Evolutionary conservation across 2,888 invertebrate genomes (phyloP).

Genomic region (Onchidella celtica): DNA sequence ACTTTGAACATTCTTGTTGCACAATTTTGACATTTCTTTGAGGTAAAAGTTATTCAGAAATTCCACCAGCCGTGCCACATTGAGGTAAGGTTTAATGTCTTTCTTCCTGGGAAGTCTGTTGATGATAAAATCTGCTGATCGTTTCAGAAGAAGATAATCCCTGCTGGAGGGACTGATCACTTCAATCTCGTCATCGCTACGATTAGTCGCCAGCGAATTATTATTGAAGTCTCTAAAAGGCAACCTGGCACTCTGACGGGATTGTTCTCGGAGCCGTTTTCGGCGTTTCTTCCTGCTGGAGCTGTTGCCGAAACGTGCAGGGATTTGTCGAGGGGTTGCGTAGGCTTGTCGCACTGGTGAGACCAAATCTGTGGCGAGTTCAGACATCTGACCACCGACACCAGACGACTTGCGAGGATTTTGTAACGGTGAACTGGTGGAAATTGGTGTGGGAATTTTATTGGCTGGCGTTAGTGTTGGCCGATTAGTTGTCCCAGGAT

Average conservation of each 20-base stretch:
- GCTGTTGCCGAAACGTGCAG: neutral
- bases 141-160: conserved; percentile 30
- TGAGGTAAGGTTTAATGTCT: neutral
- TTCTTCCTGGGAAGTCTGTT: conserved; percentile 23
- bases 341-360: conserved; percentile 10
- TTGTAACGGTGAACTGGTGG: neutral
- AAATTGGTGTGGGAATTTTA: neutral
- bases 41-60: neutral
- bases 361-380: neutral
- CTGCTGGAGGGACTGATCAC: neutral
- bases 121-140: conserved; percentile 7
- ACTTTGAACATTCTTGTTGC: neutral
- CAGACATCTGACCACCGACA: neutral
- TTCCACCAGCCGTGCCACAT: conserved; percentile 2
- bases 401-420: neutral
- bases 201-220: neutral
- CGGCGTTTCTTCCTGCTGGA: neutral
- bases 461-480: neutral
- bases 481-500: no score
- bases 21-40: neutral
- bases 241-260: neutral
- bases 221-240: neutral
- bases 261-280: neutral
- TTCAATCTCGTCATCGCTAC: neutral
- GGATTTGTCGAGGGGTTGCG: neutral